Conservation (phyloP, 2,888 invertebrate species). For the Amitus sp. region DNA sequence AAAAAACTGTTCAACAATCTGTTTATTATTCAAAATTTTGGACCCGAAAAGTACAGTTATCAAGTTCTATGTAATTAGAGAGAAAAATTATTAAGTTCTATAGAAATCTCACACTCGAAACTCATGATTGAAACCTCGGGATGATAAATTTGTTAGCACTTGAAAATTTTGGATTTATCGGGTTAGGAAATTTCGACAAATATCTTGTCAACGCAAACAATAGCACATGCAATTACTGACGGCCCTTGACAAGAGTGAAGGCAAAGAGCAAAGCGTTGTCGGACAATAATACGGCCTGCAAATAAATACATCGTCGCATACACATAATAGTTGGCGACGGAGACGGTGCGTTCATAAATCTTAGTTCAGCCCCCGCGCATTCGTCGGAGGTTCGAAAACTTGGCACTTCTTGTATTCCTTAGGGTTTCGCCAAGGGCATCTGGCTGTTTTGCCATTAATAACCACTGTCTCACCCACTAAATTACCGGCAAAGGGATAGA, state of each 20-base stretch:
- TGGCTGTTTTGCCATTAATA: slow-evolving; percentile 44
- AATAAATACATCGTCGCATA: slow-evolving; percentile 34
- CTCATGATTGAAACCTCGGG: no score
- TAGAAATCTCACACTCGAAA: no score
- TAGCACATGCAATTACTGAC: slow-evolving; percentile 1
- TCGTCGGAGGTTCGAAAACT: slow-evolving; percentile 36
- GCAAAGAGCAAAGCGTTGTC: slow-evolving; percentile 38
- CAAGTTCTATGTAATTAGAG: no score
- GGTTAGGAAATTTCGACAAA: no score
- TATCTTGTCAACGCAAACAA: no score
- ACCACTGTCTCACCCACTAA: slow-evolving; percentile 41
- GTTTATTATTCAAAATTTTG: no score
- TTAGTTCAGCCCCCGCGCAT: slow-evolving; percentile 34
- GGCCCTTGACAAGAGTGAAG: slow-evolving; percentile 26
- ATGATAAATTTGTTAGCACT: no score
- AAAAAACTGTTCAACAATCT: no score
- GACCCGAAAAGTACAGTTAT: no score
- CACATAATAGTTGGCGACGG: slow-evolving; percentile 35
- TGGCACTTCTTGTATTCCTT: slow-evolving; percentile 42
- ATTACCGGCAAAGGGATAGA: slow-evolving; percentile 29
- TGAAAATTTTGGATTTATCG: no score
- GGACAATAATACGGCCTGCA: slow-evolving; percentile 32
- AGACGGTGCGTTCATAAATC: slow-evolving; percentile 37
- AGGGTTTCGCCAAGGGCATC: slow-evolving; percentile 41
- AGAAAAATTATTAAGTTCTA: no score